A percentile compares a stretch with the other conserved stretches of the same genome.
These are phyloP conservation scores for Drosophila sp. DNA, from an alignment of 1,140 invertebrate genomes.

Conservation along the genomic window DNA sequence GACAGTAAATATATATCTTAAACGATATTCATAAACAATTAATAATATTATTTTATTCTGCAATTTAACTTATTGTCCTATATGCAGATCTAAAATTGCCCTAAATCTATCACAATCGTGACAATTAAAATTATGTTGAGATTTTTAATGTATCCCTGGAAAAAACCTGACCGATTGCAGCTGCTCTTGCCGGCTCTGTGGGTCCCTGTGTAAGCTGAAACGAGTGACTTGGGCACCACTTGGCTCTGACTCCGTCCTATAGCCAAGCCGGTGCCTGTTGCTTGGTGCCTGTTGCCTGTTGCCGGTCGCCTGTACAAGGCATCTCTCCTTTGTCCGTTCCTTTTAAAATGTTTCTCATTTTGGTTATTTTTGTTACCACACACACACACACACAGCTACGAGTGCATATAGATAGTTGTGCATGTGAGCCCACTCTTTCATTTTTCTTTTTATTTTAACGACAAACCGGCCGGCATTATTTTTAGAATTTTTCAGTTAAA, in stretches of 20 bases:
- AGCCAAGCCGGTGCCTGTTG: conserved; percentile 14
- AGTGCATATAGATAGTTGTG: conserved; percentile 51
- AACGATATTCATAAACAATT: too few relatives aligned
- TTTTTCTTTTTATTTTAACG: conserved; percentile 64
- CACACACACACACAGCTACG: conserved; percentile 29
- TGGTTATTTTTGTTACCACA: conserved; percentile 66
- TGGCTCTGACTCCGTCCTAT: conserved; percentile 55
- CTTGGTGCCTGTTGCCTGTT: conserved; percentile 16
- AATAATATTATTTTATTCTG: too few relatives aligned
- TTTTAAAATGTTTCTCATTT: conserved; percentile 77
- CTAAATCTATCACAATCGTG: not conserved
- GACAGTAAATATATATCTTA: too few relatives aligned
- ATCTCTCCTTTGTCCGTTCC: conserved; percentile 63
- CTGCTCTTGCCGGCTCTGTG: conserved; percentile 34
- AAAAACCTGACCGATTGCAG: conserved; percentile 46
- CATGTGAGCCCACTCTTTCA: conserved; percentile 59
- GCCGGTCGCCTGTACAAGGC: conserved; percentile 40
- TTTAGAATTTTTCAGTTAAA: conserved; percentile 81
- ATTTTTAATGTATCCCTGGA: conserved; percentile 32
- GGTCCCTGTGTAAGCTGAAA: conserved; percentile 52
- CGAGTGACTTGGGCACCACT: conserved; percentile 72
- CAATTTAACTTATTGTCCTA: too few relatives aligned
- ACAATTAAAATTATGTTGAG: conserved; percentile 3
- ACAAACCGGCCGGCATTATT: conserved; percentile 81
- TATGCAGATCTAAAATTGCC: too few relatives aligned